A percentile compares a stretch with the other conserved stretches of the same genome.
Evolutionary conservation across 2,888 invertebrate genomes (phyloP).

Genomic region (Xiphydria camelus): DNA sequence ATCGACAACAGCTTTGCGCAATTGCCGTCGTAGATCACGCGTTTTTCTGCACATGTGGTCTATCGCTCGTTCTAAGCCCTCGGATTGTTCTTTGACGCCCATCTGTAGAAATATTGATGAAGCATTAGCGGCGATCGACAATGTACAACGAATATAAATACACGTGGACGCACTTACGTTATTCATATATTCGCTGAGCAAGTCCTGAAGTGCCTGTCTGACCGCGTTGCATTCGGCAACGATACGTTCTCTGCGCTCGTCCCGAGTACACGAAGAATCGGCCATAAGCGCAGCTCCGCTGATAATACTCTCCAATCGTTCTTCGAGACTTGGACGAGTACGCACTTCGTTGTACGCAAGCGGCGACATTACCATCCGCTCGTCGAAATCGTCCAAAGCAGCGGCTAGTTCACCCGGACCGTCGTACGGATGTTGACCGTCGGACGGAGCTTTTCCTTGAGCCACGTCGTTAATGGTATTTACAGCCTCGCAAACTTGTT

Average conservation of each 20-base stretch:
- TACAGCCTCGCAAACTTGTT: slow-evolving; percentile 95
- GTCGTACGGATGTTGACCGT: slow-evolving; percentile 73
- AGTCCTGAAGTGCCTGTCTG: slow-evolving; percentile 93
- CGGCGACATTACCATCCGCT: slow-evolving; percentile 96
- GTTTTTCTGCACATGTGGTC: slow-evolving; percentile 98
- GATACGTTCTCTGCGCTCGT: slow-evolving; percentile 93
- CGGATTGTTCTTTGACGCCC: slow-evolving; percentile 86
- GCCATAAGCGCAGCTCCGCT: slow-evolving; percentile 98
- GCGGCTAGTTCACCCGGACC: slow-evolving; percentile 95
- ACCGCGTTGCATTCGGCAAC: slow-evolving; percentile 99
- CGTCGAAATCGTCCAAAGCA: slow-evolving; percentile 96
- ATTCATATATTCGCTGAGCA: slow-evolving; percentile 96
- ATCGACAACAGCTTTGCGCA: slow-evolving; percentile 97
- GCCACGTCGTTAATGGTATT: slow-evolving; percentile 94
- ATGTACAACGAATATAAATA: too few species aligned
- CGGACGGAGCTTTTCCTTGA: slow-evolving; percentile 76
- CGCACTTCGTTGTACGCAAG: slow-evolving; percentile 89
- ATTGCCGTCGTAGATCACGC: slow-evolving; percentile 87
- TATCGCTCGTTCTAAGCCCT: slow-evolving; percentile 89
- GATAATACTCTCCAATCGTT: slow-evolving; percentile 94
- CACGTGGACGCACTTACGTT: slow-evolving; percentile 93
- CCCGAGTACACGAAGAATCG: slow-evolving; percentile 94
- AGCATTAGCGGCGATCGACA: too few species aligned
- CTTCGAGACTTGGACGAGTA: slow-evolving; percentile 91
- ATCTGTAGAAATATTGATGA: slow-evolving; percentile 65